Conservation (phyloP, 2,797 vertebrate genomes). For the Lacerta viridis region DNA sequence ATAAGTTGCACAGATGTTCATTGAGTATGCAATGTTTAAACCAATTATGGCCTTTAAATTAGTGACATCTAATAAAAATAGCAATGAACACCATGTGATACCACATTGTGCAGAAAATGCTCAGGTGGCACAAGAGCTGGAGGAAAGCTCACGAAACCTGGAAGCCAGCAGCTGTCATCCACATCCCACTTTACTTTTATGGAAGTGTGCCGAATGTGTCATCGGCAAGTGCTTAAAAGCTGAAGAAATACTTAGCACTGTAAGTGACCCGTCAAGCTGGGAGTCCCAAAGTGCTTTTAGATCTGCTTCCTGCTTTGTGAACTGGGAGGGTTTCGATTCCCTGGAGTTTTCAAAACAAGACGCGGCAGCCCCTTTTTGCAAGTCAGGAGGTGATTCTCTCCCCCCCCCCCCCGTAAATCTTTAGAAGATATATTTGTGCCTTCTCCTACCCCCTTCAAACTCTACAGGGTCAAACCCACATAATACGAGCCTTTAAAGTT, state of each 20-base stretch:
- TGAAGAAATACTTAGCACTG: not conserved
- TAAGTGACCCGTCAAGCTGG: not conserved
- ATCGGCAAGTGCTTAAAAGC: not conserved
- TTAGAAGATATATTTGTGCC: not conserved
- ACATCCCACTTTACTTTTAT: not conserved
- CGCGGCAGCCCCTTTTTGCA: not conserved
- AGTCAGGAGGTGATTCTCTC: too few relatives aligned
- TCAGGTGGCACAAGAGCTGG: not conserved
- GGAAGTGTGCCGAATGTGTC: not conserved
- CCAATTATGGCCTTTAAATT: not conserved
- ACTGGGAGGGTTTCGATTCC: not conserved
- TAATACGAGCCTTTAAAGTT: too few relatives aligned
- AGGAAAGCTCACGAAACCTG: not conserved
- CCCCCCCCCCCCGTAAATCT: too few relatives aligned
- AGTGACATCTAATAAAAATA: not conserved
- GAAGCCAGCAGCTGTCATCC: not conserved
- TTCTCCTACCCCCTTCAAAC: not conserved
- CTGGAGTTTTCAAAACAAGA: not conserved
- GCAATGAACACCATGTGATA: not conserved
- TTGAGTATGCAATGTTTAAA: not conserved
- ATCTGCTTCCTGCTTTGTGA: not conserved
- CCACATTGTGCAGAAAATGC: not conserved
- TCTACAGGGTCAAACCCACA: not conserved
- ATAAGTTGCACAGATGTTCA: not conserved
- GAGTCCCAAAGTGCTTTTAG: not conserved